Conservation (phyloP, 2,113 vertebrate species). For the Xiphorhynchus elegans region DNA sequence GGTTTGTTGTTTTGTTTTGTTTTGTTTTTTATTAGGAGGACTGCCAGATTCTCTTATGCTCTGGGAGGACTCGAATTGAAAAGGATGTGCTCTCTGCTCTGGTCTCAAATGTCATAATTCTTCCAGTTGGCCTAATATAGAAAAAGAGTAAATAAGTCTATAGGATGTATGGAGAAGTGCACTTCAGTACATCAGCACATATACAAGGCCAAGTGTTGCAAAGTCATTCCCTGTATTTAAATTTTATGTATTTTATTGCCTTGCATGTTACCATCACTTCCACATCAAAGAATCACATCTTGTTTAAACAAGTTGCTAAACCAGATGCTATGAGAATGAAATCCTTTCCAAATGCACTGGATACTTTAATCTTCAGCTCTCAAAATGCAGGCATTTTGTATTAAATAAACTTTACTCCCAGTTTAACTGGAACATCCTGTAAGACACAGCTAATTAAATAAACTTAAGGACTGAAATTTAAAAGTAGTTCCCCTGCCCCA, state of each 20-base stretch:
- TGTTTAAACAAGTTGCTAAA: constrained; percentile 32
- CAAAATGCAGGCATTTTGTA: neutral
- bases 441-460: neutral
- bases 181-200: neutral
- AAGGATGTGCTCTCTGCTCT: neutral
- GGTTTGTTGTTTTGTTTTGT: neutral
- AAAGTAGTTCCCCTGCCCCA: neutral
- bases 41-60: neutral
- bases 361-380: neutral
- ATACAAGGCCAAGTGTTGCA: neutral
- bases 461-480: neutral
- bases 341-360: neutral
- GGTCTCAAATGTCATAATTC: neutral
- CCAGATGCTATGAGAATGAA: constrained; percentile 16
- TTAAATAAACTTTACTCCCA: neutral
- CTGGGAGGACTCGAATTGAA: neutral
- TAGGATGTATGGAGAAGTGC: neutral
- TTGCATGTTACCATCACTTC: neutral
- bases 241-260: neutral
- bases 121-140: neutral
- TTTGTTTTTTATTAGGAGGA: neutral
- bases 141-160: neutral
- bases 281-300: constrained; percentile 39
- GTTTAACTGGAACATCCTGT: constrained; percentile 38
- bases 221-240: neutral